Conservation (phyloP, 2,888 invertebrate genomes). For the Pinctada fucata region DNA sequence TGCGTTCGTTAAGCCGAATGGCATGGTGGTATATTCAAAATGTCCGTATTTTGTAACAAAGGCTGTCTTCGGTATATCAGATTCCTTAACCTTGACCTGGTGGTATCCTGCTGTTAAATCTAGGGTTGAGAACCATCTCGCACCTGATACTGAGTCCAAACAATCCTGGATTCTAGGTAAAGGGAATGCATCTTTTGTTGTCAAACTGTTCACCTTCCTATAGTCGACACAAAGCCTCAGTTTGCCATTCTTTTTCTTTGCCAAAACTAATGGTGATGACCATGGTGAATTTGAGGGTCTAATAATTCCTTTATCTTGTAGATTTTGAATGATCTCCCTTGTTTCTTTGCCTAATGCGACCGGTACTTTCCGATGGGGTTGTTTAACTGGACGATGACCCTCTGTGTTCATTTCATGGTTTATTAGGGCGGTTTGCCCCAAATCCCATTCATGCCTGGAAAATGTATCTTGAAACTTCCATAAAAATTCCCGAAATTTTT, state of each 20-base stretch:
- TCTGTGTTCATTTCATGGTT: slow-evolving; percentile 40
- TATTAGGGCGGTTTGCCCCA: slow-evolving; percentile 31
- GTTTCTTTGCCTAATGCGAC: slow-evolving; percentile 26
- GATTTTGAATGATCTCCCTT: neutral
- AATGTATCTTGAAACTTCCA: slow-evolving; percentile 27
- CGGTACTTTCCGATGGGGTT: slow-evolving; percentile 32
- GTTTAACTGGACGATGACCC: slow-evolving; percentile 29
- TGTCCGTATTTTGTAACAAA: slow-evolving; percentile 29
- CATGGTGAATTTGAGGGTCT: slow-evolving; percentile 34
- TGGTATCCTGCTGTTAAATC: slow-evolving; percentile 22
- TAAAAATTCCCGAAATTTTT: slow-evolving; percentile 1
- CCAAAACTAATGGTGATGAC: slow-evolving; percentile 22
- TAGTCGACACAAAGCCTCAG: slow-evolving; percentile 26
- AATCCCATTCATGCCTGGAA: slow-evolving; percentile 39
- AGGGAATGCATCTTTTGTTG: slow-evolving; percentile 23
- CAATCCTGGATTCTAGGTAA: slow-evolving; percentile 25
- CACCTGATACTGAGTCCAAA: neutral
- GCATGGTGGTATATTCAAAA: slow-evolving; percentile 25
- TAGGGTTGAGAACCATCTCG: neutral
- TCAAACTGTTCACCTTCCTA: slow-evolving; percentile 18
- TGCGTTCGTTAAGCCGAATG: slow-evolving; percentile 38
- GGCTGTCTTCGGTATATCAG: slow-evolving; percentile 26
- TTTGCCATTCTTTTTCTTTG: slow-evolving; percentile 27
- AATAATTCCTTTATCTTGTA: slow-evolving; percentile 28
- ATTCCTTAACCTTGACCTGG: slow-evolving; percentile 16